Percentiles rank a stretch among this genome's conserved stretches.
These are phyloP conservation scores for Varanus komodoensis DNA, from an alignment of 2,113 vertebrate species.

Conservation along the genomic window DNA sequence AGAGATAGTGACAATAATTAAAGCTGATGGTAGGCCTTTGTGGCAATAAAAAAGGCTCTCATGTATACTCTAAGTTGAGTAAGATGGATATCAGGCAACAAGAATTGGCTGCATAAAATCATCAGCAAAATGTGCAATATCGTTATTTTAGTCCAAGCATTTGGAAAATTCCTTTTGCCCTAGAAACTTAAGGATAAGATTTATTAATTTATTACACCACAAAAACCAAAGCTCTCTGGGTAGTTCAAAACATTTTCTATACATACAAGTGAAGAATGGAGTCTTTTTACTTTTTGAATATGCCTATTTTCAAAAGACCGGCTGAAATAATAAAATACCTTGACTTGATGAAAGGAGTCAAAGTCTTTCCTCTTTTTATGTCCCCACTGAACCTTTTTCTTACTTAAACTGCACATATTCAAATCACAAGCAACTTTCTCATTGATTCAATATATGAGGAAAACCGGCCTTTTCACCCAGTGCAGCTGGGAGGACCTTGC, in stretches of 20 bases:
- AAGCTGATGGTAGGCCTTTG: neutral
- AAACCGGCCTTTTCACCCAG: neutral
- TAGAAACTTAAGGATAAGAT: neutral
- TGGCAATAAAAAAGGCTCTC: neutral
- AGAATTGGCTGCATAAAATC: neutral
- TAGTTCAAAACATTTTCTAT: neutral
- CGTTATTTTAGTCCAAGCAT: neutral
- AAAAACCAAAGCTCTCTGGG: too few relatives aligned
- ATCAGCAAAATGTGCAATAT: neutral
- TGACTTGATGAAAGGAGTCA: neutral
- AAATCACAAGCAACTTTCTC: neutral
- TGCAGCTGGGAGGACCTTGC: too few relatives aligned
- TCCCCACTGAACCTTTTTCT: neutral
- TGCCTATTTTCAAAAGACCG: neutral
- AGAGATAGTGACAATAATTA: neutral
- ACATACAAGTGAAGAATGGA: neutral
- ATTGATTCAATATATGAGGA: neutral
- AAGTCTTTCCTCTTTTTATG: neutral
- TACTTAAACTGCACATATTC: neutral
- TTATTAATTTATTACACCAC: too few relatives aligned
- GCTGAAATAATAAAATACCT: neutral
- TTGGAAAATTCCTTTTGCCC: neutral
- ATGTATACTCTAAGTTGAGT: neutral
- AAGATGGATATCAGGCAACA: neutral
- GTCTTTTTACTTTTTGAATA: neutral